Evolutionary conservation across 2,888 invertebrate genomes (phyloP).

Genomic region (Crossocerus cetratus): DNA sequence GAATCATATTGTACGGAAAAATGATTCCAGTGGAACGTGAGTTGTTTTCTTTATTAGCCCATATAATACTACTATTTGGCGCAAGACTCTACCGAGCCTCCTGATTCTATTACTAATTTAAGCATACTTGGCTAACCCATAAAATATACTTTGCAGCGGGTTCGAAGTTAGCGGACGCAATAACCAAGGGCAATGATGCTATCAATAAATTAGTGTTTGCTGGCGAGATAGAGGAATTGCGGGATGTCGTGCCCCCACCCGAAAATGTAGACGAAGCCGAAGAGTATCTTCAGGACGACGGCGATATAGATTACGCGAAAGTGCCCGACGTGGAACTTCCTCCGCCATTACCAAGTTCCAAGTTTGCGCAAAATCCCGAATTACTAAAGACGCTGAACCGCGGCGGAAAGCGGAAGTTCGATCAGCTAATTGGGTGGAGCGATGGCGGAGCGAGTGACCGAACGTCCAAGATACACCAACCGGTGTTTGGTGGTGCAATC

Average conservation of each 20-base stretch:
- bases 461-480: slow-evolving; percentile 68
- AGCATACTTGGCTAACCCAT: background rate
- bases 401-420: slow-evolving; percentile 74
- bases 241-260: slow-evolving; percentile 86
- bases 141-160: slow-evolving; percentile 79
- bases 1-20: slow-evolving; percentile 91
- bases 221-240: slow-evolving; percentile 89
- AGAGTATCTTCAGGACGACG: slow-evolving; percentile 78
- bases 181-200: slow-evolving; percentile 87
- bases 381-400: slow-evolving; percentile 71
- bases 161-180: slow-evolving; percentile 86
- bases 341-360: slow-evolving; percentile 75
- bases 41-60: slow-evolving; percentile 59
- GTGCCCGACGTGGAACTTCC: slow-evolving; percentile 73
- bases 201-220: slow-evolving; percentile 87
- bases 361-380: slow-evolving; percentile 75
- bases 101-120: background rate
- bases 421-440: slow-evolving; percentile 74
- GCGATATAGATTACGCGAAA: slow-evolving; percentile 75
- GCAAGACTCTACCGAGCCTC: background rate
- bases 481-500: slow-evolving; percentile 68
- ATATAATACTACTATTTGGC: background rate
- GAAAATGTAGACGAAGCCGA: slow-evolving; percentile 80
- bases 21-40: slow-evolving; percentile 86
- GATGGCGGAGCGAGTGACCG: slow-evolving; percentile 67